Evolutionary conservation across 37 sponge, comb jelly and placozoan species (phyloP).

Genomic region (Beroe ovata): DNA sequence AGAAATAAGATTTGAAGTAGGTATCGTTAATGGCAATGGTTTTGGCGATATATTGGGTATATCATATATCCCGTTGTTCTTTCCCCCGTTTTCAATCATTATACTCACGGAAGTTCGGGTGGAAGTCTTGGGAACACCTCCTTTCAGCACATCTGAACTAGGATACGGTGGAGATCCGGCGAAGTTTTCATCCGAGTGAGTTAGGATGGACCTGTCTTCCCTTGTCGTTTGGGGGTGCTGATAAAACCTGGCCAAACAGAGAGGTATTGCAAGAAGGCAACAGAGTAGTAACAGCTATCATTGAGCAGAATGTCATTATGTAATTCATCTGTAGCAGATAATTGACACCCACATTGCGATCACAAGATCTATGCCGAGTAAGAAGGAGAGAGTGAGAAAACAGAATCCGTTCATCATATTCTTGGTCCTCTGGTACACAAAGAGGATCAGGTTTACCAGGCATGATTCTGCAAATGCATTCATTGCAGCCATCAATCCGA

Average conservation of each 20-base stretch:
- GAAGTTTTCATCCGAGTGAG: not conserved
- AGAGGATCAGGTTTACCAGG: not conserved
- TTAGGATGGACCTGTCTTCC: constrained; percentile 13
- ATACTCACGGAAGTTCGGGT: not conserved
- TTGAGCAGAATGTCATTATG: too few relatives aligned
- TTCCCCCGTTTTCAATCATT: too few relatives aligned
- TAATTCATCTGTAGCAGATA: too few relatives aligned
- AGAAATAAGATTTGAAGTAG: too few relatives aligned
- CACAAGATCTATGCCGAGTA: constrained; percentile 48
- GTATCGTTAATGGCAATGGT: too few relatives aligned
- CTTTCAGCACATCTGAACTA: constrained; percentile 57
- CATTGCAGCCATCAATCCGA: constrained; percentile 53
- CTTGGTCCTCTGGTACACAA: constrained; percentile 17
- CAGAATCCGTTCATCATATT: constrained; percentile 55
- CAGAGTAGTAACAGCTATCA: too few relatives aligned
- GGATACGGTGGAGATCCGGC: not conserved
- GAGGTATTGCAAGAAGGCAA: too few relatives aligned
- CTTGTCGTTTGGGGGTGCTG: constrained; percentile 47
- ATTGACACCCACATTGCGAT: constrained; percentile 58
- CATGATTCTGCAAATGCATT: constrained; percentile 20
- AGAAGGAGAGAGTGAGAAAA: constrained; percentile 28
- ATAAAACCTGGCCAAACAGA: constrained; percentile 64
- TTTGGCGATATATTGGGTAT: too few relatives aligned
- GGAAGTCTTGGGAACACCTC: constrained; percentile 50
- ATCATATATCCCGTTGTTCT: too few relatives aligned